Evolutionary conservation across 2,113 vertebrate genomes (phyloP).

Genomic region (Sterna hirundo): DNA sequence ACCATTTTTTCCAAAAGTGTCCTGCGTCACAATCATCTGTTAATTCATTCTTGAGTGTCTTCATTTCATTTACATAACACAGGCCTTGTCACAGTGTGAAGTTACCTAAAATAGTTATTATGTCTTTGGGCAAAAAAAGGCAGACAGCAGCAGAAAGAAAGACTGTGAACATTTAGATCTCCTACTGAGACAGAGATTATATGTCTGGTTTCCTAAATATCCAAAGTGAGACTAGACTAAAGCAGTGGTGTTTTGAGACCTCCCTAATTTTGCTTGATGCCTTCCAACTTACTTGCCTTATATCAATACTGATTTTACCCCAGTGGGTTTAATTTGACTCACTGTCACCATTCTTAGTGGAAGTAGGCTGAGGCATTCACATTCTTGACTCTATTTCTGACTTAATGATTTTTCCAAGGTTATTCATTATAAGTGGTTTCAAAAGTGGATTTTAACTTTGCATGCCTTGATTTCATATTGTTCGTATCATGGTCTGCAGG

Average conservation of each 20-base stretch:
- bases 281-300: neutral
- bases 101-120: conserved; percentile 72
- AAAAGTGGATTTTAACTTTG: neutral
- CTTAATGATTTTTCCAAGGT: neutral
- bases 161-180: conserved; percentile 19
- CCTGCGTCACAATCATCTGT: conserved; percentile 30
- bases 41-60: conserved; percentile 53
- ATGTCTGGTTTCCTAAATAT: conserved; percentile 68
- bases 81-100: conserved; percentile 60
- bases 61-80: conserved; percentile 63
- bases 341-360: neutral
- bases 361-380: neutral
- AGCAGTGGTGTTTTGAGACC: conserved; percentile 25
- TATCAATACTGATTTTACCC: neutral
- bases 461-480: neutral
- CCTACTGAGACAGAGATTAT: conserved; percentile 61
- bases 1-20: neutral
- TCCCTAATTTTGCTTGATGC: neutral
- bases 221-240: conserved; percentile 41
- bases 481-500: neutral
- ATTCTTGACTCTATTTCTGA: neutral
- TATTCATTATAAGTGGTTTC: neutral
- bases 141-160: conserved; percentile 58
- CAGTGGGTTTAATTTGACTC: neutral
- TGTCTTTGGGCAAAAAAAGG: conserved; percentile 62